phyloP scores from a whole-genome alignment of 2,888 invertebrate genomes.

The Philaethria dido region DNA sequence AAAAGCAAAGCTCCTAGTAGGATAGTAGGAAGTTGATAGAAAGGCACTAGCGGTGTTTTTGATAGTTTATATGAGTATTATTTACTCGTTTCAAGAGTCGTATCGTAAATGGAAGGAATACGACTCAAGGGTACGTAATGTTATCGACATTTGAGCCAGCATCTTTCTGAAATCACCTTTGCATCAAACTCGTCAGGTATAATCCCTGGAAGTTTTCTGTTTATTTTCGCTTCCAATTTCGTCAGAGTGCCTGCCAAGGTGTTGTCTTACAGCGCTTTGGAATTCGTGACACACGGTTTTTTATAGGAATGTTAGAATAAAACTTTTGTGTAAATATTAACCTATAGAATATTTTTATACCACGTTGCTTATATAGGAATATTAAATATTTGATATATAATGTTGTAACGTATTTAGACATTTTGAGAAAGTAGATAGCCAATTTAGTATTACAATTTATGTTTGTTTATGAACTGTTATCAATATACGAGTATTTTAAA shows the following conservation, averaged over 20 bases:
- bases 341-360: too few relatives aligned
- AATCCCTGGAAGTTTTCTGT: conserved; percentile 79
- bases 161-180: conserved; percentile 64
- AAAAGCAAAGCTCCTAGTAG: not conserved
- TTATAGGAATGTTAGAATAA: too few relatives aligned
- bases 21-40: not conserved
- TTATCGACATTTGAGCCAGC: conserved; percentile 40
- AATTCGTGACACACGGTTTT: conserved; percentile 34
- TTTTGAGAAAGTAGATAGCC: too few relatives aligned
- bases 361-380: too few relatives aligned
- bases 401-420: too few relatives aligned
- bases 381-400: too few relatives aligned
- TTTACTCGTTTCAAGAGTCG: conserved; percentile 23
- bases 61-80: not conserved
- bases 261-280: conserved; percentile 69
- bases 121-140: conserved; percentile 27
- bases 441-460: too few relatives aligned
- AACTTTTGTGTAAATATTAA: too few relatives aligned
- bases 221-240: conserved; percentile 82
- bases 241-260: conserved; percentile 78
- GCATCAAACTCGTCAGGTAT: conserved; percentile 69
- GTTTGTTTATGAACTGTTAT: too few relatives aligned
- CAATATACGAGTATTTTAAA: too few relatives aligned
- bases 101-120: conserved; percentile 29
- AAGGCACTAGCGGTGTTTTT: not conserved